phyloP scores from a whole-genome alignment of 2,888 invertebrate genomes.

The Conus canariensis region DNA sequence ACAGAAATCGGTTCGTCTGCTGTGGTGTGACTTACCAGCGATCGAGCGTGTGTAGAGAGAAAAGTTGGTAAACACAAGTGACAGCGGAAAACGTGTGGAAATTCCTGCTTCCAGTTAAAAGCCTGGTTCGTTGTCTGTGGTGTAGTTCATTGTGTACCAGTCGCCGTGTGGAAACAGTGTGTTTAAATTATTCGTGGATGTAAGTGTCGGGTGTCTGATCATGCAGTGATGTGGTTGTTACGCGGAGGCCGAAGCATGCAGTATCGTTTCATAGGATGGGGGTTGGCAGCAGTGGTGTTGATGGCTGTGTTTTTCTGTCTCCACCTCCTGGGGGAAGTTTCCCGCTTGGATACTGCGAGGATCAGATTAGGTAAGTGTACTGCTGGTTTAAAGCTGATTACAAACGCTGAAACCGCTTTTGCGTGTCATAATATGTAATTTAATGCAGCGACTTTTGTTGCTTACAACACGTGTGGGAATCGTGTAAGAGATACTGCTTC shows the following conservation, averaged over 20 bases:
- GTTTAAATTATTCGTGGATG: background rate
- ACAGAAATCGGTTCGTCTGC: background rate
- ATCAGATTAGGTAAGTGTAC: conserved; percentile 53
- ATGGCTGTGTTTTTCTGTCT: conserved; percentile 49
- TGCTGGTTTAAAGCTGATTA: background rate
- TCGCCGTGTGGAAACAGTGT: background rate
- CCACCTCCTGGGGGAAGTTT: conserved; percentile 53
- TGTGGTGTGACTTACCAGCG: background rate
- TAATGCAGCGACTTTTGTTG: too few relatives aligned
- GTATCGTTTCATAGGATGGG: conserved; percentile 42
- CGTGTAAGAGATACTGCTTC: too few relatives aligned
- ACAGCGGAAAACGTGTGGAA: background rate
- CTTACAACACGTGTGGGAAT: too few relatives aligned
- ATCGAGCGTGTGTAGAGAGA: background rate
- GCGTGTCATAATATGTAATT: too few relatives aligned
- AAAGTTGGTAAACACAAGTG: conserved; percentile 34
- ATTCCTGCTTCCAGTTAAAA: background rate
- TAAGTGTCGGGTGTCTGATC: background rate
- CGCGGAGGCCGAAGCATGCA: conserved; percentile 46
- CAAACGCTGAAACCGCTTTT: background rate
- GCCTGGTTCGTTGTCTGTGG: background rate
- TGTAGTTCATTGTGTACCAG: background rate
- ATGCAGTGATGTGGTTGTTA: conserved; percentile 43
- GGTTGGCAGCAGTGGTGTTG: conserved; percentile 39
- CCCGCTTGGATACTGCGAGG: conserved; percentile 53